Base-by-base conservation (phyloP, 1,140 invertebrate genomes). In the Pseudomyrmex dendroicus region DNA sequence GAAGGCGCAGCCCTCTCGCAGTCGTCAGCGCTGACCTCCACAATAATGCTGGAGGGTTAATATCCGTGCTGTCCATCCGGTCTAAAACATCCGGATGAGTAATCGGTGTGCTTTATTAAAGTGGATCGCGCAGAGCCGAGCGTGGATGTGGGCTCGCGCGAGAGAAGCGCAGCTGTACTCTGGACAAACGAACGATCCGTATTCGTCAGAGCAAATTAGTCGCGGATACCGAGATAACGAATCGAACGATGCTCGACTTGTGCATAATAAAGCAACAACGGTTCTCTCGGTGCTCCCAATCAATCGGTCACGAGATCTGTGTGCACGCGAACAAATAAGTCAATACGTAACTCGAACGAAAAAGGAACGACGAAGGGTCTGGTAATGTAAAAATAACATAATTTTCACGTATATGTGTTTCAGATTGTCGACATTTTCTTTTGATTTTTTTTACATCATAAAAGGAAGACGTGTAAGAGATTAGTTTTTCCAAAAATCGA, bases 151-250 rank as follows among this genome's bases (percentile, higher is more conserved):
- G 59, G 63, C 59, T 66, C 56, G 59, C 74, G 76, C 67, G 73
- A 66, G 63, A 52, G 35, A 35, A 35, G 54, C 46, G 54, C 62
- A 64, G 59, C 66, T 77, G 73, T 72, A 48, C 17, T 48, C 80
- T 66, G 73, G 86, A 88, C 83, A 87, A 88, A 88, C 87, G 78
- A 83, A 84, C 86, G 70, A 82, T 86, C 87, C 74, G 74, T 89
- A 89, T 91, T 91, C 86, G 88, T 90, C 90, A 74, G 82, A 88
- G 85, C 85, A 89, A 89, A 91, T 91, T 90, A 89, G 86, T 68
- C 57, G 73, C 46, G 62, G 88, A 87, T 89, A 83, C 82, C 84
- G 66, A 70, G 87, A 90, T 88, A 89, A 85, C 63, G 56, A 70
- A 56, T 57, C 48, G 61, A 67, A 83, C 46, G 61, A 61, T 20